Percentiles rank a stretch among this genome's conserved stretches.
Conservation (phyloP, 2,797 vertebrate genomes). For the Hoplostethus mediterraneus region DNA sequence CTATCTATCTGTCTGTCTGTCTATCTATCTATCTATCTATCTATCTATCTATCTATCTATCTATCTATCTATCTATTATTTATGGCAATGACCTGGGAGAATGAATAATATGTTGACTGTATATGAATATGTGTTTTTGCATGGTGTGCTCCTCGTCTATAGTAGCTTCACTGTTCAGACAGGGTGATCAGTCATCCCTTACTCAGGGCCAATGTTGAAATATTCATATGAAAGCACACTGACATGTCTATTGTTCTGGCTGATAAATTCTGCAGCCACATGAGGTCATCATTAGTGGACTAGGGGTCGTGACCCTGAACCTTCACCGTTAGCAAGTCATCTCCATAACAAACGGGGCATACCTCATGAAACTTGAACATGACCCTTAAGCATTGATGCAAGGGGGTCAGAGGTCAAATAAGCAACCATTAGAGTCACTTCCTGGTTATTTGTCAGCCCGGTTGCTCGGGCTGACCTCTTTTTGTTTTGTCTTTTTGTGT, state of each 20-base stretch:
- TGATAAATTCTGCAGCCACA: conserved; percentile 68
- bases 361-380: conserved; percentile 87
- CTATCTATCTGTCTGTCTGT: background rate
- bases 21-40: too few species aligned
- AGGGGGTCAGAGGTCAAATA: conserved; percentile 86
- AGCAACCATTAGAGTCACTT: conserved; percentile 88
- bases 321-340: conserved; percentile 67
- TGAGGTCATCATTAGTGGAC: conserved; percentile 76
- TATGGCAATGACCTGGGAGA: conserved; percentile 51
- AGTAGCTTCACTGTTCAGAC: conserved; percentile 65
- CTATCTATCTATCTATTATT: conserved; percentile 38
- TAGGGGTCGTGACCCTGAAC: conserved; percentile 53
- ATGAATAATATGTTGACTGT: conserved; percentile 62
- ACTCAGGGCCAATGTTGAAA: conserved; percentile 62
- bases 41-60: too few species aligned
- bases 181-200: conserved; percentile 70
- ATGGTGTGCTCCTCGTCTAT: conserved; percentile 60
- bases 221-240: conserved; percentile 69
- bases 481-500: conserved; percentile 76
- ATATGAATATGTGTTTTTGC: conserved; percentile 57
- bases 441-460: conserved; percentile 88
- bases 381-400: conserved; percentile 83
- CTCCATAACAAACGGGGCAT: conserved; percentile 64
- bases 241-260: conserved; percentile 65
- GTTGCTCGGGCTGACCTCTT: conserved; percentile 84